Evolutionary conservation across 2,797 vertebrate genomes (phyloP).

Genomic region (Gallinago nigripennis): DNA sequence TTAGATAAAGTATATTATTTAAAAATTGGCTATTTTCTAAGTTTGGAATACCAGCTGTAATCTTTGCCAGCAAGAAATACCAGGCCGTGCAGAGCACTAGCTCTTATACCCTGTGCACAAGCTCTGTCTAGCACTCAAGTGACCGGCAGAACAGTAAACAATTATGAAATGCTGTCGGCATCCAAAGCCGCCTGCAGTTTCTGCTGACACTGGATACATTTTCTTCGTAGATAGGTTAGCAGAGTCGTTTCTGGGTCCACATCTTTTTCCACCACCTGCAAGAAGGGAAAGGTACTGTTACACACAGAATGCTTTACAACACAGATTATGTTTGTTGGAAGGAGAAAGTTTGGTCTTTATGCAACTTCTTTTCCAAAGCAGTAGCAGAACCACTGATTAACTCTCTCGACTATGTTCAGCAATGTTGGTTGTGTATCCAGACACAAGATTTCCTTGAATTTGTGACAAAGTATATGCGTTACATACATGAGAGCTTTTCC

Average conservation of each 20-base stretch:
- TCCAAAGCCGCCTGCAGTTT: not conserved
- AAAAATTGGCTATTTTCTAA: not conserved
- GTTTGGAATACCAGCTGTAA: not conserved
- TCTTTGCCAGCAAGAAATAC: not conserved
- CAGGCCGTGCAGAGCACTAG: not conserved
- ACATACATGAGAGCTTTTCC: not conserved
- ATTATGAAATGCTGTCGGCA: not conserved
- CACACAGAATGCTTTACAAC: not conserved
- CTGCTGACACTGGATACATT: slow-evolving; percentile 77
- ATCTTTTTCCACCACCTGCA: slow-evolving; percentile 87
- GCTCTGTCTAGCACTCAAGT: not conserved
- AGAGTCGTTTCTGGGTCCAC: slow-evolving; percentile 90
- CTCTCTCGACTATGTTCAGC: not conserved
- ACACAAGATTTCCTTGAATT: not conserved
- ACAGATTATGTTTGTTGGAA: not conserved
- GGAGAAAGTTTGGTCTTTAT: not conserved
- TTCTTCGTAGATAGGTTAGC: slow-evolving; percentile 88
- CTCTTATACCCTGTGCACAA: not conserved
- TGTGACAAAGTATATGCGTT: not conserved
- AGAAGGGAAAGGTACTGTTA: not conserved
- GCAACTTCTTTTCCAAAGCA: not conserved
- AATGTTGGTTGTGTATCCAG: rapidly evolving
- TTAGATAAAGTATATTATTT: not conserved
- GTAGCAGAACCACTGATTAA: not conserved
- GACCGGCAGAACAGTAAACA: not conserved